Conservation (phyloP, 2,113 vertebrate genomes). For the Egretta garzetta region DNA sequence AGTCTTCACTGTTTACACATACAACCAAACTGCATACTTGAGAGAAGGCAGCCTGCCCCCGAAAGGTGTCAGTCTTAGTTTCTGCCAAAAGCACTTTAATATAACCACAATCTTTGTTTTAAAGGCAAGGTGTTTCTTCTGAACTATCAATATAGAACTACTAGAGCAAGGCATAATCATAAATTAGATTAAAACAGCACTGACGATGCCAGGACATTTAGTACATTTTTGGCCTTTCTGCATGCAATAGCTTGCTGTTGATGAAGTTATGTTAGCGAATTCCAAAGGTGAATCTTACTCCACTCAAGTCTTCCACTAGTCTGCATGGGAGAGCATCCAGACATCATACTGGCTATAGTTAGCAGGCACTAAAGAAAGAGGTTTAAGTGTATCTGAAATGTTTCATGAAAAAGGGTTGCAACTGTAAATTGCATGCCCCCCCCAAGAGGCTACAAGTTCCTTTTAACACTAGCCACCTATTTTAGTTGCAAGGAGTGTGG, state of each 20-base stretch:
- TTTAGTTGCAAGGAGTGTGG: background rate
- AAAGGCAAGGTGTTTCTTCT: background rate
- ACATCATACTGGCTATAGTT: background rate
- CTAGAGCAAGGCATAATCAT: background rate
- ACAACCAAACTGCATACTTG: background rate
- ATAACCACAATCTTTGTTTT: background rate
- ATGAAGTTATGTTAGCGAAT: background rate
- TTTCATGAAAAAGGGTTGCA: background rate
- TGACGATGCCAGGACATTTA: background rate
- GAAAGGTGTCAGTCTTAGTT: background rate
- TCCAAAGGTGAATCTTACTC: background rate
- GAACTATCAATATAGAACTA: background rate
- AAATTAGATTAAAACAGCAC: background rate
- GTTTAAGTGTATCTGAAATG: background rate
- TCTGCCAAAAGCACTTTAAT: background rate
- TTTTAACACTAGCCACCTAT: background rate
- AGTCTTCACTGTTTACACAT: background rate
- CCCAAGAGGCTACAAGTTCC: rapidly evolving
- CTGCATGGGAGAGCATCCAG: background rate
- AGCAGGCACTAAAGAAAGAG: background rate
- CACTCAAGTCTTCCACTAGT: background rate
- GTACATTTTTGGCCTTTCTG: background rate
- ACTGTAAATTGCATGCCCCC: background rate
- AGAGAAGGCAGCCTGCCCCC: background rate
- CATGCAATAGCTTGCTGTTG: background rate